Base-by-base conservation (phyloP, 2,888 invertebrate species). In the Toxonevra muliebris region DNA sequence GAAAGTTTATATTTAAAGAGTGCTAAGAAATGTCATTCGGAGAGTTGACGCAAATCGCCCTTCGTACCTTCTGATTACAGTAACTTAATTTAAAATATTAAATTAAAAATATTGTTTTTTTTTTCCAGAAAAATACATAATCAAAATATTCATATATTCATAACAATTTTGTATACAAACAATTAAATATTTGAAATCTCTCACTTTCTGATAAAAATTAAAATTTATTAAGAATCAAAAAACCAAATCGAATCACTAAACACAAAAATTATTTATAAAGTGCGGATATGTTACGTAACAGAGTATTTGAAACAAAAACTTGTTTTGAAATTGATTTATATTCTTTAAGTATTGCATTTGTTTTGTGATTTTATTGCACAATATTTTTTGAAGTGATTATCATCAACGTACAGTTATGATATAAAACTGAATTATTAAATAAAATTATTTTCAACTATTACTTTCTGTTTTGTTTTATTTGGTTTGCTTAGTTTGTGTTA, bases 401-500 rank as follows among this genome's bases (percentile, higher is more conserved):
- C 64, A 43, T 62, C 64, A 42, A 59, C 30, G 30, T 30, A 30
- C 30, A 30, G 30, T 30, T 30, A 30, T 30, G 30, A 30, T 69
- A 66, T 70, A 70, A 69, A 69, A 71, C 57, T 65, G 67, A 66
- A 63, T 65, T 61, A 2, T 55, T 66, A 68, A 65, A 64, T 42
- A 63, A 67, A 70, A 69, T 69, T 65, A 61, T 69, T 63, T 62
- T 64, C 11, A 63, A 60, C 45, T 58, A 57, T 65, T 65, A 7
- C 48, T 48, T 54, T 64, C 69, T 71, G 68, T 69, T 66, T 30
- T n/a, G n/a, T n/a, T n/a, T n/a, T n/a, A n/a, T n/a, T n/a, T n/a
- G n/a, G n/a, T n/a, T n/a, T 69, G 53, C 68, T 69, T 71, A 69
- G 69, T 69, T 71, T 71, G 69, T 71, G 69, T 69, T 71, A 71